Evolutionary conservation across 2,888 invertebrate species (phyloP), one percentile per base, ranked within the genome.

Genomic region (Agrilus cyanescens): DNA sequence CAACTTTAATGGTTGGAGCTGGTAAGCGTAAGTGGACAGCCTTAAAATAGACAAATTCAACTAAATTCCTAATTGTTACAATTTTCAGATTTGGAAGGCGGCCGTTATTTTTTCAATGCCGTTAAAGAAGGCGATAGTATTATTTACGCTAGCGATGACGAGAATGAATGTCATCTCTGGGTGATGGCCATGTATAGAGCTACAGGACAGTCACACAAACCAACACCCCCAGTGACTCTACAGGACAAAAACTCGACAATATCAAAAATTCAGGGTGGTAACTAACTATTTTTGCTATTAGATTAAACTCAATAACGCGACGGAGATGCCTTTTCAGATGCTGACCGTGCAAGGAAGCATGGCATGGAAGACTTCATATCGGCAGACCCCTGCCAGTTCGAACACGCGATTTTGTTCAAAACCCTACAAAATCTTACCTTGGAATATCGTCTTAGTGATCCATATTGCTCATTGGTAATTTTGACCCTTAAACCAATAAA

Each of bases 351-450:
- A 30, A 78, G 91, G 44, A 98, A 98, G 65, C 97, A 97, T 64
- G 97, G 98, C 36, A 93, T 98, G 90, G 98, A 98, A 64, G 97
- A 98, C 69, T 96, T 89, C 66, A 97, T 98, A 56, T 91, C 93
- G 60, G 95, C 96, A n/a, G 96, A 98, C 71, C 96, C 97, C 1
- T 94, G 95, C 67, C 87, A 85, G 67, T 95, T 90, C 68, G 93
- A 95, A 61, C 98, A 98, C 64, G 91, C 94, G 46, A 80, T 82
- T 50, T 71, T 96, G 44, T 98, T 98, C 71, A 86, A 85, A 63
- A 77, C 82, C 49, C 75, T 98, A 41, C 98, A 98, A 70, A 88
- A 87, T 42, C 72, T 90, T 47, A 91, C 96, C 1, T 72, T 98
- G 55, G 95, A 96, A 63, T 97, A 91, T 69, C 80, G 98, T 57